phyloP scores from a whole-genome alignment of 2,888 invertebrate species.

The Tetramorium bicarinatum region DNA sequence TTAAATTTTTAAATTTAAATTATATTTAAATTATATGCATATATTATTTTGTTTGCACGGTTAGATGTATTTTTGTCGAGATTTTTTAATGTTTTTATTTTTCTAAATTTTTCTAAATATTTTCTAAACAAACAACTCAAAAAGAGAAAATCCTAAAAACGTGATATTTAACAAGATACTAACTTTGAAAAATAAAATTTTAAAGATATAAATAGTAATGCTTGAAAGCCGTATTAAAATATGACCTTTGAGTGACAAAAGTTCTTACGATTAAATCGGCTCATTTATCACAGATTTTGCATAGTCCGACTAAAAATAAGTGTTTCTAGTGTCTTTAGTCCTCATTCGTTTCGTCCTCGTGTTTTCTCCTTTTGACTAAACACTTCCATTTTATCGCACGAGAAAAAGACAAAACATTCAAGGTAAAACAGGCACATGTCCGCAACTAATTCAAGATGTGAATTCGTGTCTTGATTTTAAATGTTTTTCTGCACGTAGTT shows the following conservation, averaged over 20 bases:
- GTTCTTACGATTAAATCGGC: conserved; percentile 21
- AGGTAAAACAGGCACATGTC: neutral
- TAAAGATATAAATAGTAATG: neutral
- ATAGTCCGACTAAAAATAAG: neutral
- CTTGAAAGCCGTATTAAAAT: neutral
- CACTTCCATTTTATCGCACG: neutral
- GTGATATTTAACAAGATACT: neutral
- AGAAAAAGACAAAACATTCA: conserved; percentile 28
- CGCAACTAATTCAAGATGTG: conserved; percentile 2
- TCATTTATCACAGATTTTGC: conserved; percentile 22
- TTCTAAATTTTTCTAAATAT: neutral
- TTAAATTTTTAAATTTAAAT: neutral
- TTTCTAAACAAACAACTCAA: neutral
- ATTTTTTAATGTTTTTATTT: neutral
- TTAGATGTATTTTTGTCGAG: neutral
- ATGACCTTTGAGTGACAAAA: neutral
- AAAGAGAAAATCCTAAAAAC: neutral
- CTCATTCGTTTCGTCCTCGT: conserved; percentile 25
- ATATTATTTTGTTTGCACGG: neutral
- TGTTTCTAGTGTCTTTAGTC: neutral
- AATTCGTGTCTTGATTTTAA: neutral
- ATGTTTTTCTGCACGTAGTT: neutral
- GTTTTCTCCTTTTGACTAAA: conserved; percentile 7
- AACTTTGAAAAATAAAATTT: neutral
- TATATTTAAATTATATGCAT: neutral